These are phyloP conservation scores for Chrysopilus asiliformis DNA, from an alignment of 2,888 invertebrate genomes.

Conservation along the genomic window DNA sequence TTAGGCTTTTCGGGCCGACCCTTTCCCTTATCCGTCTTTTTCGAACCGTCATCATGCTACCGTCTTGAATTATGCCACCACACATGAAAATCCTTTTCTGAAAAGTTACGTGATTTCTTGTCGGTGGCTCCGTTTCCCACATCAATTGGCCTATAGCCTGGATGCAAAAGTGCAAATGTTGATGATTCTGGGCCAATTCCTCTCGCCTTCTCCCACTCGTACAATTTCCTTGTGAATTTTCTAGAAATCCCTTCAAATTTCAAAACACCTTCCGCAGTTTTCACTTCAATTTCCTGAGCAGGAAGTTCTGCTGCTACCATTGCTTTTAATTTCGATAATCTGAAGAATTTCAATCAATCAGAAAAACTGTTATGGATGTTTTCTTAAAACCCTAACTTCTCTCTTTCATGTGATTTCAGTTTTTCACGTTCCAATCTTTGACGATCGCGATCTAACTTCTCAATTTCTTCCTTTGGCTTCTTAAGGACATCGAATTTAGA, in stretches of 20 bases:
- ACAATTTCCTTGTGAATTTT: conserved; percentile 77
- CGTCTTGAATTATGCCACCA: too few species aligned
- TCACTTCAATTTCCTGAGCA: conserved; percentile 62
- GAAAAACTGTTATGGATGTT: neutral
- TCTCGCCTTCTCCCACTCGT: conserved; percentile 84
- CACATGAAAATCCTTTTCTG: too few species aligned
- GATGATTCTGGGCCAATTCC: conserved; percentile 77
- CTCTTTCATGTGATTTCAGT: conserved; percentile 49
- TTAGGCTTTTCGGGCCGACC: too few species aligned
- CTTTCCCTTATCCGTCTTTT: too few species aligned
- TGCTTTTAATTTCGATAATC: conserved; percentile 35
- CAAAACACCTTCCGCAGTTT: conserved; percentile 70
- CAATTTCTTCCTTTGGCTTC: conserved; percentile 25
- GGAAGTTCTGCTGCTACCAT: conserved; percentile 40
- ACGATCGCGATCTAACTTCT: conserved; percentile 46
- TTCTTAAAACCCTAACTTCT: conserved; percentile 15
- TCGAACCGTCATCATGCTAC: too few species aligned
- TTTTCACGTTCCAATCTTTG: conserved; percentile 45
- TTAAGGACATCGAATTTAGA: conserved; percentile 20
- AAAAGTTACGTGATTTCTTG: conserved; percentile 13
- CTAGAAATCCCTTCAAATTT: conserved; percentile 77
- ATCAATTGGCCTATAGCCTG: conserved; percentile 38
- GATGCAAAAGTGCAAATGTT: conserved; percentile 63
- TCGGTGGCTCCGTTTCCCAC: conserved; percentile 31
- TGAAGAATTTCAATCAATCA: conserved; percentile 10